phyloP scores from a whole-genome alignment of 2,113 vertebrate species.

The Bos javanicus region DNA sequence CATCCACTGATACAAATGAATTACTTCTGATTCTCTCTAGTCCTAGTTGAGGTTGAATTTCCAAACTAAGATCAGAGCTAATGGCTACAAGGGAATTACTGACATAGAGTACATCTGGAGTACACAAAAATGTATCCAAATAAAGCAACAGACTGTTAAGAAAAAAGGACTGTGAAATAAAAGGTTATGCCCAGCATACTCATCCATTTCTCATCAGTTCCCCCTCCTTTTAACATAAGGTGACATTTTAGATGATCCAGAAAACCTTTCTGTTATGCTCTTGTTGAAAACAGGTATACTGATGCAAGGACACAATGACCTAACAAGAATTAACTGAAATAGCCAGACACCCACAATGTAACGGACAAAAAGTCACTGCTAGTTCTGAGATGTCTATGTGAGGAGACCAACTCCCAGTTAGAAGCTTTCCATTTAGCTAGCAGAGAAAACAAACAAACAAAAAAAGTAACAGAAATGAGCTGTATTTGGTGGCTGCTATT shows the following conservation, averaged over 20 bases:
- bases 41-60: background rate
- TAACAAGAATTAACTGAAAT: background rate
- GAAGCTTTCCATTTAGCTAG: background rate
- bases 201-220: background rate
- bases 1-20: background rate
- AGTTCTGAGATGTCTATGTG: no score
- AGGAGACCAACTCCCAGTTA: background rate
- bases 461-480: background rate
- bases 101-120: background rate
- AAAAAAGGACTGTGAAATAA: background rate
- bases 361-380: background rate
- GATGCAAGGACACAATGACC: background rate
- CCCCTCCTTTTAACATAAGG: background rate
- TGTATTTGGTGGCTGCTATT: background rate
- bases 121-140: background rate
- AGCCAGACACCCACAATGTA: background rate
- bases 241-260: background rate
- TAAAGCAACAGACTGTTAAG: background rate
- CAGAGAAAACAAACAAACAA: background rate
- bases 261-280: background rate
- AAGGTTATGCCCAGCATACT: background rate
- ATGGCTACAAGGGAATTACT: background rate
- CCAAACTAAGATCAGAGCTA: background rate
- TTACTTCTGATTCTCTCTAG: background rate
- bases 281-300: background rate